phyloP scores from a whole-genome alignment of 2,888 invertebrate genomes.

The Agrochola macilenta region DNA sequence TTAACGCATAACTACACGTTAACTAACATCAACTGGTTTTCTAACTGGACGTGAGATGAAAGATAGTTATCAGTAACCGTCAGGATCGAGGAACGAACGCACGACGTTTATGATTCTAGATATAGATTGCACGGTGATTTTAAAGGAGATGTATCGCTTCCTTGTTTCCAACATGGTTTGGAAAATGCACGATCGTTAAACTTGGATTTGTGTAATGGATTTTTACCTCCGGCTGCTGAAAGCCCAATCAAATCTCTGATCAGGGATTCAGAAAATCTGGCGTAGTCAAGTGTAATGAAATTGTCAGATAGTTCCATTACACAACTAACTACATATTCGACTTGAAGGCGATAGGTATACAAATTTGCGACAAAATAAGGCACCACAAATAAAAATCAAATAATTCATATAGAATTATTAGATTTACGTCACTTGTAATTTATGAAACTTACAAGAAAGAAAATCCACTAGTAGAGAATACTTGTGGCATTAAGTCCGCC shows the following conservation, averaged over 20 bases:
- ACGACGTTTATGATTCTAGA: constrained; percentile 47
- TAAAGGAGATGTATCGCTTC: constrained; percentile 53
- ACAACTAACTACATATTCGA: background rate
- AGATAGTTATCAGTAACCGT: constrained; percentile 58
- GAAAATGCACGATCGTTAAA: constrained; percentile 10
- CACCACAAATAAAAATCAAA: background rate
- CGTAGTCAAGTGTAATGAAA: background rate
- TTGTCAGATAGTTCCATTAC: too few relatives aligned
- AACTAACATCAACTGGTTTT: constrained; percentile 57
- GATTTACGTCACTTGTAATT: background rate
- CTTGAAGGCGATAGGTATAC: background rate
- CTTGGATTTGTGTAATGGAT: background rate
- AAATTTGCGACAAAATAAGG: background rate
- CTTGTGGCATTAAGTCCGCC: too few relatives aligned
- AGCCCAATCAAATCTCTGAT: background rate
- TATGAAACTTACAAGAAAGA: background rate
- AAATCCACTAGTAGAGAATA: background rate
- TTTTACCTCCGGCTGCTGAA: background rate
- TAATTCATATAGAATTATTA: background rate
- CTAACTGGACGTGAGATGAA: constrained; percentile 53
- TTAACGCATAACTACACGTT: constrained; percentile 40
- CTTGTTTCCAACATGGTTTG: constrained; percentile 32
- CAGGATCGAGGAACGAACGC: constrained; percentile 41
- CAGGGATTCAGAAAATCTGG: background rate
- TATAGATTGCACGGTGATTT: constrained; percentile 47